Base-by-base conservation (phyloP, 2,113 vertebrate genomes). In the Malurus elegans region DNA sequence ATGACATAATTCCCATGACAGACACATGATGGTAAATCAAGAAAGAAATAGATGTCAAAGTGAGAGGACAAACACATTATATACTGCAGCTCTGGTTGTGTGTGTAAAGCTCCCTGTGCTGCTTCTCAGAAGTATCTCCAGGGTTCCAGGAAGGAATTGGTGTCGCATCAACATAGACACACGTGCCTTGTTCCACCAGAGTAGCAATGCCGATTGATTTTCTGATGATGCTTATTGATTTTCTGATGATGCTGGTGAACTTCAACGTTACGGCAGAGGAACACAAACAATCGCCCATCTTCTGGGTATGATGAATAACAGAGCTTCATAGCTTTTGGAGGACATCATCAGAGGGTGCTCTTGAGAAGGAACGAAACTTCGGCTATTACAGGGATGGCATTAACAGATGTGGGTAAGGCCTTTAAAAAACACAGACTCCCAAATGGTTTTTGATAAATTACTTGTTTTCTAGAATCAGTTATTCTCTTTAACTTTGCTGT, bases 1-100 rank as follows among this genome's bases (percentile, higher is more conserved):
- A 76, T 94, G 93, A 87, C 81, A 75, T 82, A 87, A 90, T 95
- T 79, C 90, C 95, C 74, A 47, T 6, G 28, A 54, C 26, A 70
- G 54, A 47, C 0, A 0, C 45, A 58, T 1, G 10, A n/a, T 42
- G 66, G 26, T 85, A 92, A 81, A 90, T 90, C 9, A 18, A 47
- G 62, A 90, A 69, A 75, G 28, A 86, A 84, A 21, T 26, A 4
- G 54, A 32, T 84, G 48, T 45, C 42, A 57, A 19, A 88, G 45
- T 9, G 38, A 18, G 32, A 90, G 56, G 20, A 64, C n/a, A 75
- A 75, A 13, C 28, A 40, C 12, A 5, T 2, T 8, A 0, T 20
- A 19, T 32, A 26, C 26, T 47, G 45, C 32, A 82, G 58, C 64
- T 75, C 47, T 60, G 34, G 31, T 2, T 56, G 44, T 45, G 28